Conservation (phyloP, 2,113 vertebrate species). For the Eonycteris spelaea region DNA sequence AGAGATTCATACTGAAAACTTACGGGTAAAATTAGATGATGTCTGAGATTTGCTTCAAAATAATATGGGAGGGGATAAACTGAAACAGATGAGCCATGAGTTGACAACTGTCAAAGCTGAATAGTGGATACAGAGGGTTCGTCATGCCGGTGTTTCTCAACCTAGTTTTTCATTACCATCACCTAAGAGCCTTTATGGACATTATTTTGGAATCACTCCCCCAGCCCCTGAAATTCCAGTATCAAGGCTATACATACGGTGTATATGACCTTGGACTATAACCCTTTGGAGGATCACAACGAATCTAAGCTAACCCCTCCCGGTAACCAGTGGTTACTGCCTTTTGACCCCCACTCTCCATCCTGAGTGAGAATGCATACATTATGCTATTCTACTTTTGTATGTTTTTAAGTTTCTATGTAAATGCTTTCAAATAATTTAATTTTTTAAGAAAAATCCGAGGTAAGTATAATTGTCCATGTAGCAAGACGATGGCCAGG, state of each 20-base stretch:
- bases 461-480: not conserved
- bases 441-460: not conserved
- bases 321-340: not conserved
- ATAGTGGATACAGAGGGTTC: not conserved
- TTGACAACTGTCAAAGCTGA: not conserved
- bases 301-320: not conserved
- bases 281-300: not conserved
- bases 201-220: not conserved
- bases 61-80: not conserved
- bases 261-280: not conserved
- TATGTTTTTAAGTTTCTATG: not conserved
- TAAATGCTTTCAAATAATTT: not conserved
- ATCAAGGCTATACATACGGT: not conserved
- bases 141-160: not conserved
- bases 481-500: not conserved
- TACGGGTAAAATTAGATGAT: not conserved
- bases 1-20: not conserved
- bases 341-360: not conserved
- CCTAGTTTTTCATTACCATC: not conserved
- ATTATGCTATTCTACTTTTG: not conserved
- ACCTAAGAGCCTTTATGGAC: not conserved
- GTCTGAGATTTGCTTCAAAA: not conserved
- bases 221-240: not conserved
- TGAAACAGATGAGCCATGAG: not conserved
- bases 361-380: not conserved